Conservation (phyloP, 1,140 invertebrate genomes). For the Wasmannia auropunctata region DNA sequence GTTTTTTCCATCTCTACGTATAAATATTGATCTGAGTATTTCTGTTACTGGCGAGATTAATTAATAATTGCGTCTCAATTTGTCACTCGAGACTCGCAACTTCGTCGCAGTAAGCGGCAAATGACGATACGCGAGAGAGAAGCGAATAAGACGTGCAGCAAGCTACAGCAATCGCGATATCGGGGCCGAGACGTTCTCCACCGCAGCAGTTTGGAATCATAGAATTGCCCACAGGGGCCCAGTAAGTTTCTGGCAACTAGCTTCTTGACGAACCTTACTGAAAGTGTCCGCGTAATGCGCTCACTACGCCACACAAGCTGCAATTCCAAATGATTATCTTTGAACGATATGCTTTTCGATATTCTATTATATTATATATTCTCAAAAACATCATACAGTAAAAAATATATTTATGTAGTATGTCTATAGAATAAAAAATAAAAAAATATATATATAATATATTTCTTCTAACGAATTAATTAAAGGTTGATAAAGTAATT, state of each 20-base stretch:
- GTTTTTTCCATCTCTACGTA: not conserved
- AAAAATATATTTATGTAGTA: not conserved
- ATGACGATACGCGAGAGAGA: constrained; percentile 37
- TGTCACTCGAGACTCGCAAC: constrained; percentile 6
- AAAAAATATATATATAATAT: not conserved
- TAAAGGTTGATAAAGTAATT: not conserved
- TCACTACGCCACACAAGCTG: not conserved
- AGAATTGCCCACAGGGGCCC: constrained; percentile 39
- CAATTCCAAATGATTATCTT: constrained; percentile 10
- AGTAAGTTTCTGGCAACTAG: constrained; percentile 49
- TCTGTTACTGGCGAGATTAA: constrained; percentile 4
- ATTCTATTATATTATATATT: not conserved
- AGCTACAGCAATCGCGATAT: constrained; percentile 21
- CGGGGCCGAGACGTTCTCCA: constrained; percentile 3
- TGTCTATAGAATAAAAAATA: not conserved
- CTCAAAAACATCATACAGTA: too few relatives aligned
- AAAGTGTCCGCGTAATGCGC: constrained; percentile 39
- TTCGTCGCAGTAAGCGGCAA: constrained; percentile 19
- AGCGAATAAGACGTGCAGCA: not conserved
- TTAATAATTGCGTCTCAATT: constrained; percentile 44
- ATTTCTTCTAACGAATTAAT: not conserved
- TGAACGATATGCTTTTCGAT: not conserved
- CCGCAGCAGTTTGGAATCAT: constrained; percentile 37
- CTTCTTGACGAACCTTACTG: constrained; percentile 36
- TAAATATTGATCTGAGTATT: not conserved